Evolutionary conservation across 2,113 vertebrate genomes (phyloP).

Genomic region (Struthio camelus): DNA sequence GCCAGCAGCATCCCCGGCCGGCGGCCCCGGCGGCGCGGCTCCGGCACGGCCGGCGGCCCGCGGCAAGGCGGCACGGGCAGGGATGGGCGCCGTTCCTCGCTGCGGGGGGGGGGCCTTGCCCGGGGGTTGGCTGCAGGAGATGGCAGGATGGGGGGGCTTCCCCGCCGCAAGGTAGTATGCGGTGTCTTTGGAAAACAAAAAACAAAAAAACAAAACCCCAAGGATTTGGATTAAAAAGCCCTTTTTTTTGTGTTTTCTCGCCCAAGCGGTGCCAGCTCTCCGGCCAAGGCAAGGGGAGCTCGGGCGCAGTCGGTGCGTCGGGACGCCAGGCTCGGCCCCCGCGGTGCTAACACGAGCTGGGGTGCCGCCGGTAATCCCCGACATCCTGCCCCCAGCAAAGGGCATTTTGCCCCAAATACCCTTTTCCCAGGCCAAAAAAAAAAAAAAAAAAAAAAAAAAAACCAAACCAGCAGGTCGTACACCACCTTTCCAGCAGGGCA

Average conservation of each 20-base stretch:
- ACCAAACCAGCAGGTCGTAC: too few species aligned
- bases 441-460: too few species aligned
- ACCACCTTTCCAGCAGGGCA: neutral
- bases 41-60: neutral
- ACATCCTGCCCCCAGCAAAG: neutral
- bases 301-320: rapidly evolving
- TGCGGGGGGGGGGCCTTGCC: too few species aligned
- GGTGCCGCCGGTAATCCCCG: too few species aligned
- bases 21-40: too few species aligned
- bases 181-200: too few species aligned
- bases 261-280: neutral
- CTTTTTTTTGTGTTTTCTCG: neutral
- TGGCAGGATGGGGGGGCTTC: too few species aligned
- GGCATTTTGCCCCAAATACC: neutral
- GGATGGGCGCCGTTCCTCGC: too few species aligned
- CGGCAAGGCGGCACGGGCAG: neutral
- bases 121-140: neutral
- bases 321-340: rapidly evolving
- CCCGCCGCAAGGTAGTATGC: too few species aligned
- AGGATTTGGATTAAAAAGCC: neutral
- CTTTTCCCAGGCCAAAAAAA: neutral
- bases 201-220: too few species aligned
- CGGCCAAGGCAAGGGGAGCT: rapidly evolving
- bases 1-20: neutral
- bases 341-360: neutral